A percentile compares a stretch with the other conserved stretches of the same genome.
phyloP scores from a whole-genome alignment of 2,797 vertebrate genomes.

The Leptodactylus fallax region DNA sequence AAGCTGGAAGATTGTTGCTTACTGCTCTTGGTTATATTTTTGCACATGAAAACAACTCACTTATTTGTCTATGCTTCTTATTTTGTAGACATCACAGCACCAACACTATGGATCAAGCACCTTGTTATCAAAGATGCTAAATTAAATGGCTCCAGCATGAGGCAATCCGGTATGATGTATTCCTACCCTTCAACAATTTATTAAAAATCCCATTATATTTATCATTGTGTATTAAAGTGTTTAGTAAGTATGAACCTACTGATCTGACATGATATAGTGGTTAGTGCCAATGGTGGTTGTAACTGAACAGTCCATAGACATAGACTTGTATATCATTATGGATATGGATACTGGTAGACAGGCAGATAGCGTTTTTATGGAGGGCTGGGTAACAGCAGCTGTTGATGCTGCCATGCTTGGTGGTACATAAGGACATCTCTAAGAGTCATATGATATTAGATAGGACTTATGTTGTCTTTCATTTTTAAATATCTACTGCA shows the following conservation, averaged over 20 bases:
- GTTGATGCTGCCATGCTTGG: no score
- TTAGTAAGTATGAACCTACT: background rate
- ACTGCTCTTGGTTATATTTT: no score
- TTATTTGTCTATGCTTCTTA: conserved; percentile 29
- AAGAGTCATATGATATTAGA: no score
- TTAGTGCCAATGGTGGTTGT: background rate
- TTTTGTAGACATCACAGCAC: conserved; percentile 93
- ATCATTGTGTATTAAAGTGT: background rate
- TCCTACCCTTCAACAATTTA: background rate
- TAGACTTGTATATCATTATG: background rate
- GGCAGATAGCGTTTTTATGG: background rate
- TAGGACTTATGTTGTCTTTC: no score
- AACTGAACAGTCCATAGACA: background rate
- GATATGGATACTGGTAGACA: background rate
- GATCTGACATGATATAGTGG: background rate
- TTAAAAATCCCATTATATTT: background rate
- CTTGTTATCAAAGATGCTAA: conserved; percentile 91
- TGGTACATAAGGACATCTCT: no score
- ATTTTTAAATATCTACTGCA: no score
- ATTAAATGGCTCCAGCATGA: conserved; percentile 86
- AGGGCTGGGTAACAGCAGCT: background rate
- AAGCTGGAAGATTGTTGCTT: no score
- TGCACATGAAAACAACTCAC: background rate
- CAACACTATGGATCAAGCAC: conserved; percentile 96
- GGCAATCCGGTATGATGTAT: conserved; percentile 83